Conservation (phyloP, 35 echinoderm and acorn worm genomes). For the Hemicentrotus pulcherrimus region DNA sequence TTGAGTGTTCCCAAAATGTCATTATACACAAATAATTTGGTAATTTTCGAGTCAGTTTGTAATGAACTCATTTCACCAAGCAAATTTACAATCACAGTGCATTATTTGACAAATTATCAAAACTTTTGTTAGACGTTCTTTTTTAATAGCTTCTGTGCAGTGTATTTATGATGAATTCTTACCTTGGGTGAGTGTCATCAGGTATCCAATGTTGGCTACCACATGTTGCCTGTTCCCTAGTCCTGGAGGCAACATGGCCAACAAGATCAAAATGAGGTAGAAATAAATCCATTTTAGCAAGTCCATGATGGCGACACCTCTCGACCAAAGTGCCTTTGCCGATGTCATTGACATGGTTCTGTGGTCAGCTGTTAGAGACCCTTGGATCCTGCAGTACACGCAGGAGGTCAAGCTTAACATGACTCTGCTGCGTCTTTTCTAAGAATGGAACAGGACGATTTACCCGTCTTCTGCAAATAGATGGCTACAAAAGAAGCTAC, state of each 20-base stretch:
- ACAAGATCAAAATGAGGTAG: neutral
- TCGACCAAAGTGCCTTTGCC: neutral
- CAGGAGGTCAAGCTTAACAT: neutral
- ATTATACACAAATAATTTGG: too few relatives aligned
- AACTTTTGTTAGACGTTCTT: too few relatives aligned
- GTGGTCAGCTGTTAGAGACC: neutral
- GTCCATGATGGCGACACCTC: neutral
- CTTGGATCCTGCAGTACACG: neutral
- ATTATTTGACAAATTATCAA: too few relatives aligned
- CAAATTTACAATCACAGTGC: too few relatives aligned
- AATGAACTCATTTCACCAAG: too few relatives aligned
- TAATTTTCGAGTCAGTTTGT: too few relatives aligned
- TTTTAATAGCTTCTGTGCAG: too few relatives aligned
- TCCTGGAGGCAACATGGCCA: neutral
- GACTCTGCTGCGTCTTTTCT: neutral
- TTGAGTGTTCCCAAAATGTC: too few relatives aligned
- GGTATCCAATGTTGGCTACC: neutral
- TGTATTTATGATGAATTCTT: neutral
- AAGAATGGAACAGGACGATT: neutral
- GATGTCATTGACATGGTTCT: neutral
- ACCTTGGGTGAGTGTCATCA: neutral
- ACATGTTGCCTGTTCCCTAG: neutral
- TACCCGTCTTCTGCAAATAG: neutral
- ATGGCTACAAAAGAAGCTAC: neutral
- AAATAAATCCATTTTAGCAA: conserved; percentile 7